Evolutionary conservation across 2,888 invertebrate genomes (phyloP).

Genomic region (Corbicula japonica): DNA sequence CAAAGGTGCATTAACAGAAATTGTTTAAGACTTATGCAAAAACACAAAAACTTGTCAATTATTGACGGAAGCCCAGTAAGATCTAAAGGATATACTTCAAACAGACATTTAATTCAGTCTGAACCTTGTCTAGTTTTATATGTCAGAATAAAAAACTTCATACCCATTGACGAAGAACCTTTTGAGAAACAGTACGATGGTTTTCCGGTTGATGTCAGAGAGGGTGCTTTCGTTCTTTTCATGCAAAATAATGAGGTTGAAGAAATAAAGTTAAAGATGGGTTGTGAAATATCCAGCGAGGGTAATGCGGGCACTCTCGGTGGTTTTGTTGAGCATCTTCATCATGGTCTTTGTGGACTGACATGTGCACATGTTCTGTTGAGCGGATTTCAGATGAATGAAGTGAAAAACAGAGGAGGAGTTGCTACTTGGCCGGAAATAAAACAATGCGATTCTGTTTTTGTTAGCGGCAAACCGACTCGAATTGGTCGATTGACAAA

Average conservation of each 20-base stretch:
- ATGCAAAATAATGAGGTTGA: not conserved
- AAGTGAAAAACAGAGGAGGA: not conserved
- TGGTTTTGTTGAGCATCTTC: not conserved
- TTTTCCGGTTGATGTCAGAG: conserved; percentile 7
- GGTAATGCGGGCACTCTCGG: not conserved
- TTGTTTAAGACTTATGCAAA: not conserved
- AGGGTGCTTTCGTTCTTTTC: conserved; percentile 4
- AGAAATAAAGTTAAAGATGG: not conserved
- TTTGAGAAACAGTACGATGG: not conserved
- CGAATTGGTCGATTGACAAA: too few species aligned
- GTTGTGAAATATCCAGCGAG: conserved; percentile 2
- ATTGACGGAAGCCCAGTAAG: not conserved
- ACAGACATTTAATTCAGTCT: not conserved
- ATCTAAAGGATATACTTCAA: not conserved
- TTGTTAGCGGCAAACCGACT: too few species aligned
- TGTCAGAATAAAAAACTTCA: conserved; percentile 2
- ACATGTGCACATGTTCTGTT: conserved; percentile 11
- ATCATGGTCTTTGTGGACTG: not conserved
- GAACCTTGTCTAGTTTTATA: conserved; percentile 3
- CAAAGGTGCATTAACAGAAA: not conserved
- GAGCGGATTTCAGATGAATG: not conserved
- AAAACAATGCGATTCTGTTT: not conserved
- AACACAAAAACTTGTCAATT: conserved; percentile 3
- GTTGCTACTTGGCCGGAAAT: not conserved
- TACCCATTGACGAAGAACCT: conserved; percentile 21